These are phyloP conservation scores for Caenorhabditis wallacei DNA, from an alignment of 2,888 invertebrate genomes.

Conservation along the genomic window DNA sequence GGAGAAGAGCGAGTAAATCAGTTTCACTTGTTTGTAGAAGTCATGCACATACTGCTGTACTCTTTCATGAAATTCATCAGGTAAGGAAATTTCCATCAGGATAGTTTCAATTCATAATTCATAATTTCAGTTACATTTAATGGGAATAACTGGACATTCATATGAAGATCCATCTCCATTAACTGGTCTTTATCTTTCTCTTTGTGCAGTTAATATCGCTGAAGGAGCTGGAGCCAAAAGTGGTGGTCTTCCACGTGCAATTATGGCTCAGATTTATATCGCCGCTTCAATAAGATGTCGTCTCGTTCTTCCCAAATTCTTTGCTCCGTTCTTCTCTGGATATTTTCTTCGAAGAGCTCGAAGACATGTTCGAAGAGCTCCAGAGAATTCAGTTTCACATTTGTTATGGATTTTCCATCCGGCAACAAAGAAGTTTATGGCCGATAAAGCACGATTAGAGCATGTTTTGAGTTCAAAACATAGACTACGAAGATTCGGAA, in stretches of 20 bases:
- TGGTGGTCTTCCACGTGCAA: conserved; percentile 70
- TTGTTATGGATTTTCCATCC: conserved; percentile 80
- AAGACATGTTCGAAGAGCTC: conserved; percentile 76
- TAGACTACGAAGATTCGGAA: conserved; percentile 36
- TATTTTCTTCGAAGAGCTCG: conserved; percentile 80
- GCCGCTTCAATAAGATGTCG: conserved; percentile 71
- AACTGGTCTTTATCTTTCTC: conserved; percentile 78
- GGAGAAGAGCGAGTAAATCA: conserved; percentile 70
- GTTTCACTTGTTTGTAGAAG: conserved; percentile 78
- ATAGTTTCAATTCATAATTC: background rate
- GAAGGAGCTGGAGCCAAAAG: conserved; percentile 79
- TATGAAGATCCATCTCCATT: conserved; percentile 49
- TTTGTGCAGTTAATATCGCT: conserved; percentile 81
- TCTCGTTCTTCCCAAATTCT: conserved; percentile 74
- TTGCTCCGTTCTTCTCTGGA: conserved; percentile 74
- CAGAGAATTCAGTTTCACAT: conserved; percentile 67
- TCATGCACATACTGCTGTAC: conserved; percentile 81
- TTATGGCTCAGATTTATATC: conserved; percentile 73
- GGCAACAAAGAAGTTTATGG: conserved; percentile 72
- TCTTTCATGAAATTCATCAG: conserved; percentile 82
- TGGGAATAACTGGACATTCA: conserved; percentile 70
- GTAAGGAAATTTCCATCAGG: conserved; percentile 25
- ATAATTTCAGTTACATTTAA: conserved; percentile 75
- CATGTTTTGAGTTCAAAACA: conserved; percentile 48
- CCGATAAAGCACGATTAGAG: conserved; percentile 62